Percentiles rank a stretch among this genome's conserved stretches.
Evolutionary conservation across 2,113 vertebrate species (phyloP).

Genomic region (Dryoscopus gambensis): DNA sequence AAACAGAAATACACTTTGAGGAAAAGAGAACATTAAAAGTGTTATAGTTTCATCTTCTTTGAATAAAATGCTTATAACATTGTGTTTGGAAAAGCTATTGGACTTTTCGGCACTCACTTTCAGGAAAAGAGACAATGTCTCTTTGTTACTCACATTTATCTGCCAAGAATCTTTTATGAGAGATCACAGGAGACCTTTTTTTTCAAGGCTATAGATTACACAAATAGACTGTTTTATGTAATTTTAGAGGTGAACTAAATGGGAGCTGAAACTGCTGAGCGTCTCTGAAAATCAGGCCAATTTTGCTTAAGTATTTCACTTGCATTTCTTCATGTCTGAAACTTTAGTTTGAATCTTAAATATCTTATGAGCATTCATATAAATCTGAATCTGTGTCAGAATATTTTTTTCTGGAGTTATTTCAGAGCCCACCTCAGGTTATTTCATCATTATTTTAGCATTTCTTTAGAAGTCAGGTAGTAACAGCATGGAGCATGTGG

Average conservation of each 20-base stretch:
- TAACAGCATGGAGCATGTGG: background rate
- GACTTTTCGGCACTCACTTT: background rate
- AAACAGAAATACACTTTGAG: background rate
- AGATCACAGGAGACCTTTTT: background rate
- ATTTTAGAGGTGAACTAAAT: background rate
- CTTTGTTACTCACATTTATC: background rate
- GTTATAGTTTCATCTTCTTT: background rate
- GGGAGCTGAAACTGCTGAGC: background rate
- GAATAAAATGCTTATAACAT: background rate
- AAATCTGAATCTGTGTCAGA: background rate
- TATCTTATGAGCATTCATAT: background rate
- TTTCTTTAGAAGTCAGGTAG: background rate
- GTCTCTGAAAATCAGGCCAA: background rate
- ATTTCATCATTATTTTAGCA: background rate
- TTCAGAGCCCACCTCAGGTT: background rate
- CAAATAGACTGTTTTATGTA: conserved; percentile 3
- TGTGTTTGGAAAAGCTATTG: background rate
- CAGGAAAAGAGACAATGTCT: background rate
- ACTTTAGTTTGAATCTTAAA: background rate
- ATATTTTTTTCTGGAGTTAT: background rate
- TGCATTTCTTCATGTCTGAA: background rate
- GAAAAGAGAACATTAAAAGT: background rate
- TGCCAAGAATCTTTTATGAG: background rate
- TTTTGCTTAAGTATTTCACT: background rate
- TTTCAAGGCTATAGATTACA: background rate